These are phyloP conservation scores for Protobothrops flavoviridis DNA, from an alignment of 2,113 vertebrate genomes.

Conservation along the genomic window DNA sequence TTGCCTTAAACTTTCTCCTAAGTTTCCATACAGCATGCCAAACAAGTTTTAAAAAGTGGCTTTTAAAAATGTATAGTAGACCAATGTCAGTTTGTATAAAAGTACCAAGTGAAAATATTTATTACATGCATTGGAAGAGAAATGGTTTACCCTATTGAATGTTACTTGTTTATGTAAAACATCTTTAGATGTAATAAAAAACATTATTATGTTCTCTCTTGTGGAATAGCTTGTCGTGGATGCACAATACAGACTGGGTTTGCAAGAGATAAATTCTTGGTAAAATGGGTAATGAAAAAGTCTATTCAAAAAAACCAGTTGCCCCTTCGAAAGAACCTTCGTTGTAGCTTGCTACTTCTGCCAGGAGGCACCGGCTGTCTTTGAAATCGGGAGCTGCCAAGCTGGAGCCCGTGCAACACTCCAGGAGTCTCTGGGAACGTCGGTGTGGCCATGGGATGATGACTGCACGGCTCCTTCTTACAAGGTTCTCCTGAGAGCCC, in stretches of 20 bases:
- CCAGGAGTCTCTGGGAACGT: not conserved
- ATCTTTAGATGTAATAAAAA: conserved; percentile 99
- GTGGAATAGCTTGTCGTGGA: conserved; percentile 28
- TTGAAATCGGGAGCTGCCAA: not conserved
- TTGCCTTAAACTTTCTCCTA: conserved; percentile 92
- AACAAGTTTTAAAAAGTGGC: conserved; percentile 76
- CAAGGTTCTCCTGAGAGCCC: not conserved
- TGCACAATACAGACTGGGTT: not conserved
- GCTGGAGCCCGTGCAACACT: not conserved
- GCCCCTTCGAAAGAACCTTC: not conserved
- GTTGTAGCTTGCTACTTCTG: not conserved
- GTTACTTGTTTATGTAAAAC: conserved; percentile 99
- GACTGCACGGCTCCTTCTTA: not conserved
- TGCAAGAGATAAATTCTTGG: not conserved
- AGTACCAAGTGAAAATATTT: conserved; percentile 97
- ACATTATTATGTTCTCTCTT: conserved; percentile 78
- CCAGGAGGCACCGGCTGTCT: not conserved
- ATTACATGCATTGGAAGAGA: conserved; percentile 96
- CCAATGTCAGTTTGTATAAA: conserved; percentile 96
- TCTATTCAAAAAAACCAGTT: not conserved
- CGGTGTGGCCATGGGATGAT: not conserved
- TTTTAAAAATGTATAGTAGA: conserved; percentile 92
- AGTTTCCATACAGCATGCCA: conserved; percentile 86
- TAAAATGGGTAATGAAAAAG: not conserved
- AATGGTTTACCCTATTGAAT: conserved; percentile 98